phyloP scores from a whole-genome alignment of 2,888 invertebrate species.

The Melinopterus prodromus region DNA sequence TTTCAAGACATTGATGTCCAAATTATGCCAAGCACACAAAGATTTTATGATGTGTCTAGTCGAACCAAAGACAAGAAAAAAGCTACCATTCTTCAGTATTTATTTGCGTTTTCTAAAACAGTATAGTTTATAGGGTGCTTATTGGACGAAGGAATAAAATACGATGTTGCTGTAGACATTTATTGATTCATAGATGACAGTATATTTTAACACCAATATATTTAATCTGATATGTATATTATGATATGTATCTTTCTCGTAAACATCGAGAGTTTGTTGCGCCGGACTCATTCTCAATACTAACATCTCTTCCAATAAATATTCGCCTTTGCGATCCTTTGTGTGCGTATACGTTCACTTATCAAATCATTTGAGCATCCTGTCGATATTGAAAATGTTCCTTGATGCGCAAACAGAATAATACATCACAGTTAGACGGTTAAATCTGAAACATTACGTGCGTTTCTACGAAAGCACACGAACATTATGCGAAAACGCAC shows the following conservation, averaged over 20 bases:
- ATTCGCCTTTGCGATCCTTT: constrained; percentile 24
- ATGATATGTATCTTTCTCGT: constrained; percentile 58
- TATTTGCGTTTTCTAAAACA: too few species aligned
- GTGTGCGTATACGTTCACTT: constrained; percentile 9
- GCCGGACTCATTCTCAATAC: constrained; percentile 34
- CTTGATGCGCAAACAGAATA: constrained; percentile 33
- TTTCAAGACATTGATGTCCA: too few species aligned
- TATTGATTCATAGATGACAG: constrained; percentile 57
- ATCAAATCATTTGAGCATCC: constrained; percentile 12
- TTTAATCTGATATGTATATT: constrained; percentile 57
- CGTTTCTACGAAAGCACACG: constrained; percentile 48
- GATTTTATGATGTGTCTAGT: too few species aligned
- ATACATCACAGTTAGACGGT: constrained; percentile 60
- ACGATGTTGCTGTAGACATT: constrained; percentile 59
- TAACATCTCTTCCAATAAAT: constrained; percentile 44
- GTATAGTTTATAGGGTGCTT: too few species aligned
- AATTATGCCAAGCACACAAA: too few species aligned
- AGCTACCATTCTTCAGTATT: too few species aligned
- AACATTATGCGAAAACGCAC: constrained; percentile 41
- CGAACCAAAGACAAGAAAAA: too few species aligned
- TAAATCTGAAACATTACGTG: constrained; percentile 51
- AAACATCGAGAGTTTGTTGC: constrained; percentile 45
- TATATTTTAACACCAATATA: constrained; percentile 58
- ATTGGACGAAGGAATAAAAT: constrained; percentile 10
- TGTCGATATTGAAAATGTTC: constrained; percentile 32